These are phyloP conservation scores for Lymantria dispar DNA, from an alignment of 2,888 invertebrate species.

Conservation along the genomic window DNA sequence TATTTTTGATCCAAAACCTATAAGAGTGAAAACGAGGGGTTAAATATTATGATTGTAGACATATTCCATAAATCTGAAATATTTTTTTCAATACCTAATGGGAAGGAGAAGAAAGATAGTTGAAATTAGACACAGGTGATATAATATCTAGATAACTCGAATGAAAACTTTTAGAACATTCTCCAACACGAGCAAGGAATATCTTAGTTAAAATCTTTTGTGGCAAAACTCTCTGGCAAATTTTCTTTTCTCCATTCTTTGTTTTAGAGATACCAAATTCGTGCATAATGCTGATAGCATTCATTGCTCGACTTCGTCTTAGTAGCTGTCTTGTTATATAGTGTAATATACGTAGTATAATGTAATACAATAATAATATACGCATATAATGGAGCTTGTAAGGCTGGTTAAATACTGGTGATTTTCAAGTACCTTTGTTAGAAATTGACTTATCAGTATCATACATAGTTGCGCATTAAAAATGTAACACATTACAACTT, in stretches of 20 bases:
- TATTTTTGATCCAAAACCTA: no score
- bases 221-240: constrained; percentile 50
- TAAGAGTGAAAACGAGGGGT: no score
- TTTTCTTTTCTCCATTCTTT: constrained; percentile 52
- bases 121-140: no score
- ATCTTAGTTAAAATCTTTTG: constrained; percentile 51
- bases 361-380: constrained; percentile 8
- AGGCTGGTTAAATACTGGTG: background rate
- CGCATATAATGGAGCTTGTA: background rate
- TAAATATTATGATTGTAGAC: no score
- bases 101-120: no score
- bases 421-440: background rate
- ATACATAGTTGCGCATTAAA: background rate
- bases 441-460: background rate
- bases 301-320: constrained; percentile 37
- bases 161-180: background rate
- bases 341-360: no score
- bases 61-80: no score
- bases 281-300: constrained; percentile 49
- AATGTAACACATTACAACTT: background rate
- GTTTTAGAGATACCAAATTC: constrained; percentile 54
- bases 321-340: constrained; percentile 19
- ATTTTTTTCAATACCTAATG: no score
- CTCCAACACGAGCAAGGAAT: constrained; percentile 37
- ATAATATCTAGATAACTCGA: no score